Base-by-base conservation (phyloP, 2,797 vertebrate species). In the Syndactyla subalaris region DNA sequence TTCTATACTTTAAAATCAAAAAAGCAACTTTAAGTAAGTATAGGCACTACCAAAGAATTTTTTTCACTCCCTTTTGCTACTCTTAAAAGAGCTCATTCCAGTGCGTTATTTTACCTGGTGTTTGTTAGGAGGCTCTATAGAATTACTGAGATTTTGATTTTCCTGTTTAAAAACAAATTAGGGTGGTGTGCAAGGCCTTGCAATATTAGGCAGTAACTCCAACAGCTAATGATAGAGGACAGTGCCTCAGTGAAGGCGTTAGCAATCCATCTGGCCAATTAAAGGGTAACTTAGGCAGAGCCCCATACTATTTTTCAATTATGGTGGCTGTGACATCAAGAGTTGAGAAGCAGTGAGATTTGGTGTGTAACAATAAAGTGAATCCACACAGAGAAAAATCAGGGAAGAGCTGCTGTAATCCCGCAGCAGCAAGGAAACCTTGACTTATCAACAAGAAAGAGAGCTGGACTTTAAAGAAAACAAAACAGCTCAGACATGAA, bases 11-110 rank as follows among this genome's bases (percentile, higher is more conserved):
- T 91, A 72, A 96, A 96, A 96, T 81, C 91, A 92, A 68, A 87
- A 97, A 97, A 96, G 92, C 72, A 96, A 84, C 85, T 96, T 96
- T 97, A 97, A 97, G 81, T 96, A 96, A 95, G 78, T 54, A 62
- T 61, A 91, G 91, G 80, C 15, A 18, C 85, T 88, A 85, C 84
- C 81, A 96, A 95, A 96, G 93, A 23, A 97, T 96, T 96, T 93
- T 90, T 89, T 91, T 90, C 45, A 66, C 88, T 96, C 68, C 89
- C 76, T 68, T 82, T 59, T 87, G 61, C 75, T 89, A 18, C 43
- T 93, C 38, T 58, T 79, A 92, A 92, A 95, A 95, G 76, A 91
- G 58, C 94, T 96, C 17, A 26, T 93, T 95, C 94, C 89, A 79
- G 45, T 76, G 67, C 49, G 38, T 52, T n/a, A 85, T 91, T 96